Conservation (phyloP, 2,797 vertebrate species). For the Anniella stebbinsi region DNA sequence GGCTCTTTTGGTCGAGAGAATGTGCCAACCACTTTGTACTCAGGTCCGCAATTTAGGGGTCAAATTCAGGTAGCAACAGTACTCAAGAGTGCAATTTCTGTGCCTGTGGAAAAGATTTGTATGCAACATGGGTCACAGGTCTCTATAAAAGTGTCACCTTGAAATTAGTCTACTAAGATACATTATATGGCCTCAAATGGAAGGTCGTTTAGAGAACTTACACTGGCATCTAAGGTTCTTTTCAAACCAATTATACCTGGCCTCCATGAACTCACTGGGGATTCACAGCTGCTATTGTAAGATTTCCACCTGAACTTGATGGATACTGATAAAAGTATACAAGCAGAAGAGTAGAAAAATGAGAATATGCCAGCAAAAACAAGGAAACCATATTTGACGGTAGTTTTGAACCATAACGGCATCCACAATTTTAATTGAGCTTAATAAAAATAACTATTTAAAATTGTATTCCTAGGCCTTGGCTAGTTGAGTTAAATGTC, state of each 20-base stretch:
- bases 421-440: neutral
- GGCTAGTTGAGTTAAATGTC: neutral
- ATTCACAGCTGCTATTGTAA: neutral
- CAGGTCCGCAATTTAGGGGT: slow-evolving; percentile 13
- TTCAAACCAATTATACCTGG: neutral
- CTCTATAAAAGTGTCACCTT: slow-evolving; percentile 15
- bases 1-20: neutral
- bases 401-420: neutral
- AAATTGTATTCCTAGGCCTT: neutral
- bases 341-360: neutral
- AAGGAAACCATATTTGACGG: neutral
- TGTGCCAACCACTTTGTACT: neutral
- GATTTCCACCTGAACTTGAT: neutral
- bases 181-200: slow-evolving; percentile 11
- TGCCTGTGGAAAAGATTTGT: slow-evolving; percentile 18
- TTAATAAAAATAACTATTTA: neutral
- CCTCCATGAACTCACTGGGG: neutral
- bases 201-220: slow-evolving; percentile 1
- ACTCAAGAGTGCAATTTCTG: neutral
- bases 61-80: slow-evolving; percentile 5
- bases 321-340: neutral
- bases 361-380: neutral
- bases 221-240: neutral
- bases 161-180: slow-evolving; percentile 35
- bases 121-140: slow-evolving; percentile 16